Base-by-base conservation (phyloP, 2,888 invertebrate species). In the Eristalis tenax region DNA sequence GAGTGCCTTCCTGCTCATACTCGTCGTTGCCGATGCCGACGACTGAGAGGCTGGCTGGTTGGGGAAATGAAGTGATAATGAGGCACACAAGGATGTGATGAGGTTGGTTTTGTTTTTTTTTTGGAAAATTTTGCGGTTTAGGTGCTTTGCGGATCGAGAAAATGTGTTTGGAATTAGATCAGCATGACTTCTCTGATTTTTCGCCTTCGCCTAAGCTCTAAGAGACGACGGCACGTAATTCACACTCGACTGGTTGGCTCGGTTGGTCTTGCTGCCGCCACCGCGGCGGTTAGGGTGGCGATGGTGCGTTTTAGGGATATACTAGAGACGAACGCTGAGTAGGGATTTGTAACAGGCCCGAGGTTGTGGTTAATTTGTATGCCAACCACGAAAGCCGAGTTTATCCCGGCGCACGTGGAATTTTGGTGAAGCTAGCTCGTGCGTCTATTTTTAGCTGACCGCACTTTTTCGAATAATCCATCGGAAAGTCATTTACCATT, bases 71-170 rank as follows among this genome's bases (percentile, higher is more conserved):
- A 68, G 56, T 61, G 69, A 38, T 82, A 74, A 85, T 73, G 65
- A 74, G 73, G 64, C 73, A 18, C 18, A 59, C 11, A 50, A 50
- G 77, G 82, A 82, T 61, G 77, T 69, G 65, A 69, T 73, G 69
- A 82, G 85, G 73, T 82, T 32, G 1, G 77, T 8, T 5, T 32
- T 32, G 8, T 32, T 32, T 32, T 32, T 32, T 32, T 73, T 64
- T 61, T 11, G 26, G 59, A n/a, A 38, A 79, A 83, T 70, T 74
- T 32, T 6, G 83, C 64, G 68, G 73, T 74, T 64, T 61, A 23
- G 63, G 32, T 11, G 22, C 22, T 57, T 23, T 23, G 3, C 15
- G 50, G 18, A 50, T 50, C 50, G 18, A 8, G 50, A 1, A 50
- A 50, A 50, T 59, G 23, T 59, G 23, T 23, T 23, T 15, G 26